Evolutionary conservation across 1,140 invertebrate genomes (phyloP).

Genomic region (Drosophila nikananu): DNA sequence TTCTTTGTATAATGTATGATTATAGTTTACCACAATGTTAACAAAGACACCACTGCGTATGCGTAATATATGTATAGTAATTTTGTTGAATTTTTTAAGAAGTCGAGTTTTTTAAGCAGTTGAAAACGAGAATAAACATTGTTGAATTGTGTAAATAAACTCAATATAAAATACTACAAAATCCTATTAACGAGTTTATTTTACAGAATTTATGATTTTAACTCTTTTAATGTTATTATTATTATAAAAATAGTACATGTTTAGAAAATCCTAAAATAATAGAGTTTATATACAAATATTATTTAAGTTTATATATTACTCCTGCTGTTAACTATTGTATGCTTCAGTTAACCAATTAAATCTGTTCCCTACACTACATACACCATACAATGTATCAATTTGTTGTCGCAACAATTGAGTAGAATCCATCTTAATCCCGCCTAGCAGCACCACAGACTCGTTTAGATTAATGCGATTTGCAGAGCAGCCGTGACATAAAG

Average conservation of each 20-base stretch:
- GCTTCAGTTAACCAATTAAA: not conserved
- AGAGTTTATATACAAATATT: not conserved
- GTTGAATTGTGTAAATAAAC: not conserved
- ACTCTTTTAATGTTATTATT: too few species aligned
- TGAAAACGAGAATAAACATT: not conserved
- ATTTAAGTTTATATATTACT: too few species aligned
- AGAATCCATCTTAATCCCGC: slow-evolving; percentile 2
- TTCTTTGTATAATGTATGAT: not conserved
- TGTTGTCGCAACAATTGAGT: not conserved
- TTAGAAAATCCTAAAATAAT: not conserved
- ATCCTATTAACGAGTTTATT: too few species aligned
- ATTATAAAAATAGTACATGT: not conserved
- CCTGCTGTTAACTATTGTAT: not conserved
- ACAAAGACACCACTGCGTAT: not conserved
- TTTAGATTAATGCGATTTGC: slow-evolving; percentile 18
- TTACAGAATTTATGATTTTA: too few species aligned
- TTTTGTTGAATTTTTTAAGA: not conserved
- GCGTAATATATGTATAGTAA: not conserved
- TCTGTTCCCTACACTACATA: not conserved
- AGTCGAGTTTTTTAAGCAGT: not conserved
- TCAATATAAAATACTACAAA: too few species aligned
- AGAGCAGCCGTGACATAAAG: slow-evolving; percentile 8
- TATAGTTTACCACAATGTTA: not conserved
- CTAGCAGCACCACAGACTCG: slow-evolving; percentile 3
- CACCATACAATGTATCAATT: not conserved